Evolutionary conservation across 2,113 vertebrate genomes (phyloP), one percentile per base, ranked within the genome.

Genomic region (Condylura cristata): DNA sequence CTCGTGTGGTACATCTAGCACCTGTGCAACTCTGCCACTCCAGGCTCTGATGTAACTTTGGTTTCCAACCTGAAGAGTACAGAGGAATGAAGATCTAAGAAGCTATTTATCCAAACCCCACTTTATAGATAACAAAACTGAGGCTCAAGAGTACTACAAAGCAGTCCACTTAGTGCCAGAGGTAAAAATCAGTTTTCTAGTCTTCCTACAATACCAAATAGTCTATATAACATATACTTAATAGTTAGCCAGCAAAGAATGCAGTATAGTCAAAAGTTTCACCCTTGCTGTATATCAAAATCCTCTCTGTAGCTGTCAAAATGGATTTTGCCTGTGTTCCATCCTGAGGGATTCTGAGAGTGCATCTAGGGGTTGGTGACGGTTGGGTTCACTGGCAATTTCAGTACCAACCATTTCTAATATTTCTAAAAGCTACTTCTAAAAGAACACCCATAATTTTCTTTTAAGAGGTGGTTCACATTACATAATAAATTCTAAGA

Each of bases 121-220:
- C 28, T 85, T 89, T 93, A 91, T 84, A 48, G 56, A 86, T 48
- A 87, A 85, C 32, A 53, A n/a, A 89, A 66, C 9, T 48, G 75
- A 95, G 28, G 9, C 51, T 30, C 61, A 53, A 14, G 41, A 84
- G 22, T n/a, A 53, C 48, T 41, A 78, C 74, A 37, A 41, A 74
- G 86, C 24, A 82, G 79, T 68, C 22, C 32, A 92, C 34, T 68
- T 56, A 68, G 44, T 53, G 11, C 5, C 44, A 81, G 5, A 79
- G 16, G 9, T 79, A 66, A 56, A 32, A 34, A 14, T 93, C 26
- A 71, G 24, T 75, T 94, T 89, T 74, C n/a, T 80, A 26, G 3
- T 72, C 65, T 90, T 94, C 18, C 22, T 28, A 88, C 8, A 66
- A 46, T 58, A 78, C 30, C 46, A 74, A 87, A 72, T 66, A 80